Conservation (phyloP, 1,140 invertebrate species). For the Pogonomyrmex barbatus region DNA sequence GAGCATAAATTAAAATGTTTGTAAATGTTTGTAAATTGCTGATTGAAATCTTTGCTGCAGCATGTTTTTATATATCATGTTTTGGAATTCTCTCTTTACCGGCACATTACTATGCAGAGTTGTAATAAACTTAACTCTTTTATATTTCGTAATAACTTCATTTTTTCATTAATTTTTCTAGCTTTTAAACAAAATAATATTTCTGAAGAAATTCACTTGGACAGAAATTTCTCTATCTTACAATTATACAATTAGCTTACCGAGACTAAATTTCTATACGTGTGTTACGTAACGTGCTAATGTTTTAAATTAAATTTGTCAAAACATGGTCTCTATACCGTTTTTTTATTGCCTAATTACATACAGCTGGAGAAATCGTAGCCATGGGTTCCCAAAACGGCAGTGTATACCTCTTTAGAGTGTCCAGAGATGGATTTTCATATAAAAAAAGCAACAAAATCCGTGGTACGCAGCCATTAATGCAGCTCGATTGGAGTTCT, state of each 20-base stretch:
- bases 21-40: too few relatives aligned
- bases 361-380: constrained; percentile 93
- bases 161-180: neutral
- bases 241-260: too few relatives aligned
- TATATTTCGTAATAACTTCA: neutral
- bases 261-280: neutral
- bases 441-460: constrained; percentile 96
- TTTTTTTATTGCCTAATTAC: constrained; percentile 61
- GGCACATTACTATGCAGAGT: too few relatives aligned
- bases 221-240: neutral
- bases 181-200: neutral
- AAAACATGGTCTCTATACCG: neutral
- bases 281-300: neutral
- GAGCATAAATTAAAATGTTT: too few relatives aligned
- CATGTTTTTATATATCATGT: too few relatives aligned
- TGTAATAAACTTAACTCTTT: too few relatives aligned
- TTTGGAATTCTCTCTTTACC: too few relatives aligned
- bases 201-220: too few relatives aligned
- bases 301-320: neutral
- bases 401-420: constrained; percentile 93
- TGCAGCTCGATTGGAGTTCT: constrained; percentile 96
- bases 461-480: constrained; percentile 92
- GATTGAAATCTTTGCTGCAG: too few relatives aligned
- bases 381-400: constrained; percentile 97
- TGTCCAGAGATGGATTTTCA: constrained; percentile 94